These are phyloP conservation scores for Melanotaenia nigrans DNA, from an alignment of 2,797 vertebrate species.

Conservation along the genomic window DNA sequence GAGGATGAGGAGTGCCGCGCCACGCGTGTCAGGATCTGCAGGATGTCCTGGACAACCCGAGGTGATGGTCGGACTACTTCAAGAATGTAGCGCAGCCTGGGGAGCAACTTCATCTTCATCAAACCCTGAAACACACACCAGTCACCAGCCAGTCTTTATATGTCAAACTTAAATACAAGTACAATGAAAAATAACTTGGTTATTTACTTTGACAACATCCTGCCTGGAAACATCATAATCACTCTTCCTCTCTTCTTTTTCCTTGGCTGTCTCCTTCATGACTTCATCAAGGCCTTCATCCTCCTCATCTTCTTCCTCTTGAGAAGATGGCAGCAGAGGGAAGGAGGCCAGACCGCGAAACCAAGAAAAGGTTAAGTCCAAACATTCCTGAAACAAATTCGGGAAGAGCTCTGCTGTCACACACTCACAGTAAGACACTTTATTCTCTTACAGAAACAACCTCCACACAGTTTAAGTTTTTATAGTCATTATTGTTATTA, in stretches of 20 bases:
- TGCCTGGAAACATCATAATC: constrained; percentile 89
- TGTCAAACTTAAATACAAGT: neutral
- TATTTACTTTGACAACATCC: constrained; percentile 90
- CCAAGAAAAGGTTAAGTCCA: constrained; percentile 93
- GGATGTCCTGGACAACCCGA: constrained; percentile 86
- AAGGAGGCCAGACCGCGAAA: constrained; percentile 87
- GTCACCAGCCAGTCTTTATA: neutral
- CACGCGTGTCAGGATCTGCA: constrained; percentile 90
- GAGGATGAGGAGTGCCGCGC: constrained; percentile 90
- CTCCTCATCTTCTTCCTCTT: constrained; percentile 88
- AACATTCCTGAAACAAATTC: constrained; percentile 83
- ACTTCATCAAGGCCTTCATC: constrained; percentile 80
- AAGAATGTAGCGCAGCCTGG: constrained; percentile 92
- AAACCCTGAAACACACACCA: constrained; percentile 84
- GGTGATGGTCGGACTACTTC: constrained; percentile 91
- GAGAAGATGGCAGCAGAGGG: constrained; percentile 86
- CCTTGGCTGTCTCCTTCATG: constrained; percentile 74
- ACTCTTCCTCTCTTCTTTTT: constrained; percentile 87
- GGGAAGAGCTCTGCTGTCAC: neutral
- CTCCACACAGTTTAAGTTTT: neutral
- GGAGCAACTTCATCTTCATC: constrained; percentile 91
- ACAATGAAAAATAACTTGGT: neutral
- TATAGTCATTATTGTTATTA: neutral
- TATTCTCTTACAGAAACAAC: neutral
- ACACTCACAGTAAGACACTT: neutral